phyloP scores from a whole-genome alignment of 2,888 invertebrate species.

The Andrena bucephala region DNA sequence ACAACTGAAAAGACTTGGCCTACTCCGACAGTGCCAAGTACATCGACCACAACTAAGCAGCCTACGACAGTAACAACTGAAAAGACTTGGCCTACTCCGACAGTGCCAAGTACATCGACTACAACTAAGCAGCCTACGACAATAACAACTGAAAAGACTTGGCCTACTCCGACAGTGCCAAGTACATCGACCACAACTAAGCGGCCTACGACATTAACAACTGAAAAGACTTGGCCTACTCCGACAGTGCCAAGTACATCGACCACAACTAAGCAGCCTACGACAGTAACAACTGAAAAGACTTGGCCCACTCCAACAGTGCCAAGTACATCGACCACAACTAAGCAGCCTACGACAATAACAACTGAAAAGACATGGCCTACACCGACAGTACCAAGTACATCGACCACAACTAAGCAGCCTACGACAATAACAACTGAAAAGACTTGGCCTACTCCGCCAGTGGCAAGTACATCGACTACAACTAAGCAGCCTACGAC shows the following conservation, averaged over 20 bases:
- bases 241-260: not conserved
- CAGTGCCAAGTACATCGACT: not conserved
- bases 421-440: too few species aligned
- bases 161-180: not conserved
- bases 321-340: not conserved
- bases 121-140: not conserved
- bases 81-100: not conserved
- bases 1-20: not conserved
- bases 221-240: too few species aligned
- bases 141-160: too few species aligned
- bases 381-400: too few species aligned
- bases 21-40: not conserved
- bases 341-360: too few species aligned
- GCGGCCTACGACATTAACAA: too few species aligned
- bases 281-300: too few species aligned
- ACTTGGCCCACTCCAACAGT: too few species aligned
- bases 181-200: not conserved
- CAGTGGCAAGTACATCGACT: too few species aligned
- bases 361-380: not conserved
- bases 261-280: not conserved
- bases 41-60: not conserved
- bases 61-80: not conserved
- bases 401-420: not conserved
- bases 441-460: too few species aligned
- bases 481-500: too few species aligned